A percentile compares a stretch with the other conserved stretches of the same genome.
Conservation (phyloP, 2,113 vertebrate genomes). For the Oryzias celebensis region DNA sequence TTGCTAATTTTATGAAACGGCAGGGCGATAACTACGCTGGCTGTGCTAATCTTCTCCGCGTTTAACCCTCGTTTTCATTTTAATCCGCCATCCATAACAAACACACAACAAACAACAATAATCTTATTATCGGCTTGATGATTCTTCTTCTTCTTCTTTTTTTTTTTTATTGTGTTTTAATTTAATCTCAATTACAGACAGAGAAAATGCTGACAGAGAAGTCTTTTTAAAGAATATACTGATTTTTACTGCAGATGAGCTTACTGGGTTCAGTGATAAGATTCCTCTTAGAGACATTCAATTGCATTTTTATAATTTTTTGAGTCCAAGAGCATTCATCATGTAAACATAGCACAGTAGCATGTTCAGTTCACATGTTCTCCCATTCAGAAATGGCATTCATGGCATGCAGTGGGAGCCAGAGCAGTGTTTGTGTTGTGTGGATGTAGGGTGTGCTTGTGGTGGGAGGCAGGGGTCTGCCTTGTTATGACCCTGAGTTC, state of each 20-base stretch:
- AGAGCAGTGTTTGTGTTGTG: slow-evolving; percentile 28
- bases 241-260: slow-evolving; percentile 37
- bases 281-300: slow-evolving; percentile 28
- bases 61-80: slow-evolving; percentile 78
- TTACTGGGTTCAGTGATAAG: slow-evolving; percentile 40
- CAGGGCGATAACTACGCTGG: slow-evolving; percentile 71
- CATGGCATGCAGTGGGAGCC: slow-evolving; percentile 5
- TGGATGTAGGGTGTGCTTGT: slow-evolving; percentile 16
- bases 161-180: slow-evolving; percentile 43
- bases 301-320: slow-evolving; percentile 36
- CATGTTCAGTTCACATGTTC: slow-evolving; percentile 1
- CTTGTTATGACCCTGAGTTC: slow-evolving; percentile 68
- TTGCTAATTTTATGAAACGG: slow-evolving; percentile 75
- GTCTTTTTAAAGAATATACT: slow-evolving; percentile 41
- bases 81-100: slow-evolving; percentile 77
- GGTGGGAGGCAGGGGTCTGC: slow-evolving; percentile 49
- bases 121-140: slow-evolving; percentile 74
- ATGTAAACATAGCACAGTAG: neutral
- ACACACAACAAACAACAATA: slow-evolving; percentile 79
- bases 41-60: slow-evolving; percentile 71
- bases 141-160: slow-evolving; percentile 58
- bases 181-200: slow-evolving; percentile 69
- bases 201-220: slow-evolving; percentile 37
- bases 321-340: slow-evolving; percentile 41
- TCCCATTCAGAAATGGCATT: slow-evolving; percentile 24